These are phyloP conservation scores for Syngnathus typhle DNA, from an alignment of 2,113 vertebrate species.

Conservation along the genomic window DNA sequence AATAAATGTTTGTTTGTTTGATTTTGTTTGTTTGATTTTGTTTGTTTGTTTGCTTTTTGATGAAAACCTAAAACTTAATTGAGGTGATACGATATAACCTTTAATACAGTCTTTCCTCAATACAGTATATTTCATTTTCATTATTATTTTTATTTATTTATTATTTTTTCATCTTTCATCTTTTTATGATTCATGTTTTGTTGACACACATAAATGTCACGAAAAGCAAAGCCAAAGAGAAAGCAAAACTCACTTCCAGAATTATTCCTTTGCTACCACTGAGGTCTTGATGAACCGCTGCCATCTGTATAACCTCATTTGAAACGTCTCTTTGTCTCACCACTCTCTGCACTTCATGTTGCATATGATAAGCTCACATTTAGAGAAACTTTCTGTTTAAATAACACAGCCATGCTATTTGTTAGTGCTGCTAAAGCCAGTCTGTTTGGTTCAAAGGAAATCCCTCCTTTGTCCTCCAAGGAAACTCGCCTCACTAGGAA, in stretches of 20 bases:
- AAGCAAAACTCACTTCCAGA: not conserved
- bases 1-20: not conserved
- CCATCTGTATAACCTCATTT: not conserved
- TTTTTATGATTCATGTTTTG: not conserved
- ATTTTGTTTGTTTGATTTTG: no score
- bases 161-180: not conserved
- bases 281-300: not conserved
- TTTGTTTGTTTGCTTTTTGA: not conserved
- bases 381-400: constrained; percentile 47
- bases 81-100: not conserved
- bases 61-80: not conserved
- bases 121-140: not conserved
- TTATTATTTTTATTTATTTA: not conserved
- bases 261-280: not conserved
- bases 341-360: constrained; percentile 18
- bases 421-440: constrained; percentile 61
- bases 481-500: constrained; percentile 64
- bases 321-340: constrained; percentile 7
- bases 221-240: not conserved
- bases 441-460: constrained; percentile 68
- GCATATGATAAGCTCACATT: constrained; percentile 48
- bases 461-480: constrained; percentile 74
- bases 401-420: constrained; percentile 49
- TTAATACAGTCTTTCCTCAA: no score
- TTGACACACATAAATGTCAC: not conserved